Evolutionary conservation across 2,888 invertebrate genomes (phyloP), one percentile per base, ranked within the genome.

Genomic region (Sycophila texana): DNA sequence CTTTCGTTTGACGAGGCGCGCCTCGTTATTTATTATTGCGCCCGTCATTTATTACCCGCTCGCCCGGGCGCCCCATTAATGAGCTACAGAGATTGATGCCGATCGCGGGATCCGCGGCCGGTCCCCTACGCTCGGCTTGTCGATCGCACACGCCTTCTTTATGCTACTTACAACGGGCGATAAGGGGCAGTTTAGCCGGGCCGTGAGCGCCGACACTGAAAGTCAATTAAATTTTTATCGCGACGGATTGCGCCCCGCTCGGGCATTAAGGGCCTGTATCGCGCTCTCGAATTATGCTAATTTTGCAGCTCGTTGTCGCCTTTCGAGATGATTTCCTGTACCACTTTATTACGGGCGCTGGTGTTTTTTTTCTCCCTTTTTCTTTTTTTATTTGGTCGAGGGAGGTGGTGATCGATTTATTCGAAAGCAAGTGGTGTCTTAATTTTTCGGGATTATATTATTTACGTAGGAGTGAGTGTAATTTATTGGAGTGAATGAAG

Each of bases 221-320:
- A 81, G 76, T 81, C 81, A 81, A 81, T 81, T 81, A 79, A 81
- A 81, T 81, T 74, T 81, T 81, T 81, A 79, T 79, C 78, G 55
- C 14, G 39, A 57, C 14, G 49, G 61, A 75, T 75, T 60, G 63
- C 22, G 12, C 12, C 20, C 18, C 5, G 16, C 49, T 26, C 26
- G 39, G 26, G 49, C 51, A 49, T 58, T 68, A 51, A 58, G 55
- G 65, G 61, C 63, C 70, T 2, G 73, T 57, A 5, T 14, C n/a
- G 18, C 14, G 57, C 68, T 70, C 55, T 61, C 63, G 65, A 77
- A 57, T 67, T 63, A 77, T 76, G 63, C 58, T 55, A 58, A 74
- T 66, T 76, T 68, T 61, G 39, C 39, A 39, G 39, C 39, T 63
- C 20, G 39, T 61, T 70, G 53, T 65, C 49, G 16, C 63, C n/a